Conservation (phyloP, 2,797 vertebrate species). For the Typhlichthys subterraneus region DNA sequence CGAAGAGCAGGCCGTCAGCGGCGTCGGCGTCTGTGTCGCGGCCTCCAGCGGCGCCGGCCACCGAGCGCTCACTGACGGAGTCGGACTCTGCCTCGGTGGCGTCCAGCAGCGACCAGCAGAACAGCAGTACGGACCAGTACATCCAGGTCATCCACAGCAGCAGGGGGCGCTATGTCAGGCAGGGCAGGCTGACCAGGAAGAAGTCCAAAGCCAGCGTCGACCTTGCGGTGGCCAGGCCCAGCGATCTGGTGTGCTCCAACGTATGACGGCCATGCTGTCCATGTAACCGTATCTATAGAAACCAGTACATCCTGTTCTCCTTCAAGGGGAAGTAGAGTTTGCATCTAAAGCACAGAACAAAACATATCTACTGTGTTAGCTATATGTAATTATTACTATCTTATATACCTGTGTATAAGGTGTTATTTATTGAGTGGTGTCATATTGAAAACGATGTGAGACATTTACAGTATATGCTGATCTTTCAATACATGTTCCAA, state of each 20-base stretch:
- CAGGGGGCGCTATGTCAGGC: constrained; percentile 79
- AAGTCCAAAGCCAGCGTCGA: constrained; percentile 74
- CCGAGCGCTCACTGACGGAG: constrained; percentile 81
- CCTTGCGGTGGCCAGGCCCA: constrained; percentile 66
- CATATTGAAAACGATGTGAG: constrained; percentile 14
- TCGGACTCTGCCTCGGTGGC: constrained; percentile 87
- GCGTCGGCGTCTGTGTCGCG: no score
- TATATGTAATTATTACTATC: no score
- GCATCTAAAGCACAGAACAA: constrained; percentile 22
- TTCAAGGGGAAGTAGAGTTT: background rate
- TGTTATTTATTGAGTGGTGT: constrained; percentile 6
- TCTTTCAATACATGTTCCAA: constrained; percentile 5
- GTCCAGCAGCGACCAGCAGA: constrained; percentile 93
- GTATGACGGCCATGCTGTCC: constrained; percentile 72
- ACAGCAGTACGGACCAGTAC: constrained; percentile 88
- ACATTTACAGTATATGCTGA: background rate
- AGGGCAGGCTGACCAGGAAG: constrained; percentile 74
- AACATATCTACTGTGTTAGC: no score
- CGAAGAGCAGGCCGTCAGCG: constrained; percentile 35
- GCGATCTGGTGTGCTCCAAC: constrained; percentile 87
- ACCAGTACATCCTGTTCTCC: background rate
- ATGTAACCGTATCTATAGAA: background rate
- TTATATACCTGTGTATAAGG: no score
- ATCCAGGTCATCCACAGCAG: constrained; percentile 89
- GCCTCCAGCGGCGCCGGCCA: no score